These are phyloP conservation scores for Pachliopta kotzebuea DNA, from an alignment of 2,888 invertebrate genomes.

Conservation along the genomic window DNA sequence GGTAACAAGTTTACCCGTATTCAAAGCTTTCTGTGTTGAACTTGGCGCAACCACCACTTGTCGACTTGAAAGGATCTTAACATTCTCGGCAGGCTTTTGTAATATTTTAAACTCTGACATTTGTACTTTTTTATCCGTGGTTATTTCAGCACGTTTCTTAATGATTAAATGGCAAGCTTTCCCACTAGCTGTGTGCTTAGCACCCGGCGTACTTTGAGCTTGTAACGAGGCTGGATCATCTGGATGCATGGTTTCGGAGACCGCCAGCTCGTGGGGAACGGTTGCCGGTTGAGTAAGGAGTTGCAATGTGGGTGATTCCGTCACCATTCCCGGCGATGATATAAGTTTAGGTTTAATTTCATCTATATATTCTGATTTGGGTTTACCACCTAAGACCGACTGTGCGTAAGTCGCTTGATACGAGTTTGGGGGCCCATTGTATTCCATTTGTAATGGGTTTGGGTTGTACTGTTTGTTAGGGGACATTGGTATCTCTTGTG, in stretches of 20 bases:
- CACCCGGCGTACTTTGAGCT: constrained; percentile 52
- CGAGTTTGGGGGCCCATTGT: constrained; percentile 62
- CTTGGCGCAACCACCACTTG: constrained; percentile 64
- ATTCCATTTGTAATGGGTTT: constrained; percentile 55
- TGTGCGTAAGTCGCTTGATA: constrained; percentile 76
- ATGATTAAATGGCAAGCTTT: constrained; percentile 70
- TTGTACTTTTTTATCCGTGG: constrained; percentile 60
- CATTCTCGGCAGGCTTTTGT: constrained; percentile 63
- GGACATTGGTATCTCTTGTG: constrained; percentile 51
- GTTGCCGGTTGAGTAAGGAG: constrained; percentile 63
- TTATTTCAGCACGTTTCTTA: constrained; percentile 58
- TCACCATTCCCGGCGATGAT: constrained; percentile 55
- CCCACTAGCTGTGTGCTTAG: constrained; percentile 49
- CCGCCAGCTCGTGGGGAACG: constrained; percentile 58
- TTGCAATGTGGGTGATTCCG: constrained; percentile 67
- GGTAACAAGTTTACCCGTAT: constrained; percentile 62
- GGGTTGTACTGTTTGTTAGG: constrained; percentile 58
- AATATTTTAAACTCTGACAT: constrained; percentile 68
- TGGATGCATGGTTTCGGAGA: constrained; percentile 52
- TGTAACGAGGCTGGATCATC: constrained; percentile 57
- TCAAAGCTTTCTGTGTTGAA: constrained; percentile 59
- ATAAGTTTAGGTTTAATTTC: constrained; percentile 59
- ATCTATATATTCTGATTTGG: constrained; percentile 60
- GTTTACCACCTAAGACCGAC: constrained; percentile 60
- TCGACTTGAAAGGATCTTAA: constrained; percentile 68